These are phyloP conservation scores for Datnioides undecimradiatus DNA, from an alignment of 2,113 vertebrate species.

Conservation along the genomic window DNA sequence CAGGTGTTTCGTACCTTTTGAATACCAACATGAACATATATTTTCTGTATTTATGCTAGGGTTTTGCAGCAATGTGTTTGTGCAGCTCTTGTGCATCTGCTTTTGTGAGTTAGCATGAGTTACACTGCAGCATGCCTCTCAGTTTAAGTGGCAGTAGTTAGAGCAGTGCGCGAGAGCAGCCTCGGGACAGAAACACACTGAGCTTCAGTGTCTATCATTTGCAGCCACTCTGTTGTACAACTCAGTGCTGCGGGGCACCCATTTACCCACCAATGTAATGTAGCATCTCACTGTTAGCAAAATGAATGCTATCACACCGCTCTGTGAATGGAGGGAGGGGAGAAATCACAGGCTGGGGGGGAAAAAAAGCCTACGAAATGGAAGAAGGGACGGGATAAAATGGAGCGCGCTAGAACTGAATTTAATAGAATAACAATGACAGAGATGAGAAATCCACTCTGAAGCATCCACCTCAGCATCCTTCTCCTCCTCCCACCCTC, in stretches of 20 bases:
- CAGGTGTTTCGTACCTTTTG: background rate
- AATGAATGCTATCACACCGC: slow-evolving; percentile 52
- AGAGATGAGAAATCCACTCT: slow-evolving; percentile 12
- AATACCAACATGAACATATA: background rate
- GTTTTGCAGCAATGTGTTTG: background rate
- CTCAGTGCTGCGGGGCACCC: slow-evolving; percentile 54
- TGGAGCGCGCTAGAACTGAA: slow-evolving; percentile 1
- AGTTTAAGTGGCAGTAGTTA: slow-evolving; percentile 38
- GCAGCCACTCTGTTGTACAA: slow-evolving; percentile 47
- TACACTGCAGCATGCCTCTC: slow-evolving; percentile 8
- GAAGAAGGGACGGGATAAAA: slow-evolving; percentile 9
- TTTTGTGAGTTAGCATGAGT: background rate
- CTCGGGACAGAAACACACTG: slow-evolving; percentile 42
- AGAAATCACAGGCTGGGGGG: slow-evolving; percentile 18
- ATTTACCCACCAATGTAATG: slow-evolving; percentile 56
- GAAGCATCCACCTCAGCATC: slow-evolving; percentile 18
- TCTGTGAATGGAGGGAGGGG: slow-evolving; percentile 13
- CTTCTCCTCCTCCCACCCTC: background rate
- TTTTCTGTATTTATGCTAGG: background rate
- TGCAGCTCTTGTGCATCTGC: background rate
- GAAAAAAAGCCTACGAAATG: slow-evolving; percentile 20
- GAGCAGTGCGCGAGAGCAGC: slow-evolving; percentile 31
- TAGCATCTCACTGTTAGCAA: slow-evolving; percentile 36
- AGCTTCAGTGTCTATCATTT: slow-evolving; percentile 45
- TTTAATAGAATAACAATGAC: slow-evolving; percentile 33